Conservation (phyloP, 2,113 vertebrate genomes). For the Astur gentilis region DNA sequence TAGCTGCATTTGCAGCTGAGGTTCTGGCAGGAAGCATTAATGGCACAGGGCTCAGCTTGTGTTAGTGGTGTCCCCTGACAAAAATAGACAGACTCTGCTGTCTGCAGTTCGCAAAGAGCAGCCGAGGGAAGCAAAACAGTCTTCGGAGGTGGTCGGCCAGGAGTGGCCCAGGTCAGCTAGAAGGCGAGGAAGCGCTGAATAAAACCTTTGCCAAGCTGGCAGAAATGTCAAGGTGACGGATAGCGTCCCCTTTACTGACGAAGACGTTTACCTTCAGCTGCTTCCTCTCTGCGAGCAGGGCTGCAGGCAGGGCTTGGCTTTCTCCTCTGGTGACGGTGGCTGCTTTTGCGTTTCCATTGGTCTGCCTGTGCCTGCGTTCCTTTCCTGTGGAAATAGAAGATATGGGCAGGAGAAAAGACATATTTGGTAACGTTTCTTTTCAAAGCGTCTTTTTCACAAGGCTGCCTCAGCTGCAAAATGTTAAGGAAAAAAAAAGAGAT, state of each 20-base stretch:
- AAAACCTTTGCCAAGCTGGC: background rate
- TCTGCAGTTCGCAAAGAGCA: background rate
- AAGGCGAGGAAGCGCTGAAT: background rate
- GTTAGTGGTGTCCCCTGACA: background rate
- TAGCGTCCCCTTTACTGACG: background rate
- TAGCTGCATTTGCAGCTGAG: background rate
- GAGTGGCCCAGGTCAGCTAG: background rate
- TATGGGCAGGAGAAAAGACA: constrained; percentile 72
- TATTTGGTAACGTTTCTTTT: constrained; percentile 79
- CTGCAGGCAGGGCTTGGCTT: constrained; percentile 18
- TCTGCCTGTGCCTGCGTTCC: constrained; percentile 37
- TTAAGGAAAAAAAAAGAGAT: constrained; percentile 62
- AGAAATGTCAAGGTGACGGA: background rate
- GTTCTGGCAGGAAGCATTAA: background rate
- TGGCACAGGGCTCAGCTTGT: background rate
- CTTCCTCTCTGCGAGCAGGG: constrained; percentile 38
- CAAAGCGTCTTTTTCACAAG: constrained; percentile 68
- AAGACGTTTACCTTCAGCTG: background rate
- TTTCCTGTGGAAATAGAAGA: constrained; percentile 79
- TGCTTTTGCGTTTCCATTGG: constrained; percentile 40
- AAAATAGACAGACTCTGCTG: constrained; percentile 5
- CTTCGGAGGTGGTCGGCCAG: background rate
- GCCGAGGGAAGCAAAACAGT: background rate
- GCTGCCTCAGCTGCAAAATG: constrained; percentile 76
- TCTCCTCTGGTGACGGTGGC: background rate